Evolutionary conservation across 2,797 vertebrate species (phyloP).

Genomic region (Falco biarmicus): DNA sequence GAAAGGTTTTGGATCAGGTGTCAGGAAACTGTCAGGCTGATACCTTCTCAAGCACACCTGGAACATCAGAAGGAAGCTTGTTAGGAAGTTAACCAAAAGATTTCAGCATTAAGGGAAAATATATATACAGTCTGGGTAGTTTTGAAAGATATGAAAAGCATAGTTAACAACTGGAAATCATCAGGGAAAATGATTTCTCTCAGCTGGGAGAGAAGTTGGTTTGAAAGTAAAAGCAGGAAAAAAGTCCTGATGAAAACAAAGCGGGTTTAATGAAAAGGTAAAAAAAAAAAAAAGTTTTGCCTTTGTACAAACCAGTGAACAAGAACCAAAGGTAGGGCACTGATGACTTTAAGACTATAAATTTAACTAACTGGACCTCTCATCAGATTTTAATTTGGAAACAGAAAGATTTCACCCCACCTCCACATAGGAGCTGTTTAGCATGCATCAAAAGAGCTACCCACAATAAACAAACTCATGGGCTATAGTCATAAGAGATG

Average conservation of each 20-base stretch:
- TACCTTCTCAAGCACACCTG: background rate
- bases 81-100: background rate
- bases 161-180: background rate
- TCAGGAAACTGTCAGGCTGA: background rate
- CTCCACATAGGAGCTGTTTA: background rate
- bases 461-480: background rate
- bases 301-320: background rate
- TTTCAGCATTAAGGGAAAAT: background rate
- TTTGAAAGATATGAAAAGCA: background rate
- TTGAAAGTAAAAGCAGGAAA: background rate
- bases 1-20: background rate
- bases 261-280: background rate
- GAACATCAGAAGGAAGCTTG: background rate
- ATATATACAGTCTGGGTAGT: background rate
- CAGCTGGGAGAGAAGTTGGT: background rate
- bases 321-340: background rate
- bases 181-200: background rate
- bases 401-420: background rate
- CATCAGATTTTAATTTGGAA: background rate
- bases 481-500: background rate
- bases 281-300: background rate
- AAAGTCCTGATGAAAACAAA: background rate
- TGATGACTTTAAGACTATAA: background rate
- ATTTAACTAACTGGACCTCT: background rate
- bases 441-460: background rate